Percentiles rank a stretch among this genome's conserved stretches.
Conservation (phyloP, 2,113 vertebrate genomes). For the Bos indicus region DNA sequence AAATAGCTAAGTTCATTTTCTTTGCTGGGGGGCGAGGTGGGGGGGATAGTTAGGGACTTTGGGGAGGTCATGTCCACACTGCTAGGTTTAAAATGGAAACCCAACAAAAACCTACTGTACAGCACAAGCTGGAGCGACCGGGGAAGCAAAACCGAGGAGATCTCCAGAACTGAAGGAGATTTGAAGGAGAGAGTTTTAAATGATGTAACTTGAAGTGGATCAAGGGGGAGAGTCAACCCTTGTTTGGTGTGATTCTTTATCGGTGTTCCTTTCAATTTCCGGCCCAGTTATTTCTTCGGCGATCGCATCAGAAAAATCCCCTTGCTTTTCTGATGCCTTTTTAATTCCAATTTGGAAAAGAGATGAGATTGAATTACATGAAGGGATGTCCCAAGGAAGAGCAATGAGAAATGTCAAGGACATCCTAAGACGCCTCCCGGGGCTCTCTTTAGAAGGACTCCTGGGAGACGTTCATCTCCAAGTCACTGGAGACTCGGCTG, state of each 20-base stretch:
- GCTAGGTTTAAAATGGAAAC: not conserved
- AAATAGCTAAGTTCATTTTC: not conserved
- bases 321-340: not conserved
- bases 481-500: not conserved
- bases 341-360: constrained; percentile 21
- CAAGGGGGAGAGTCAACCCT: not conserved
- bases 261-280: not conserved
- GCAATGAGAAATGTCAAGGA: constrained; percentile 22
- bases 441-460: not conserved
- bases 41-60: not conserved
- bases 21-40: not conserved
- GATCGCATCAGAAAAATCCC: not conserved
- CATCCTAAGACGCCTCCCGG: not conserved
- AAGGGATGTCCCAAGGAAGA: not conserved
- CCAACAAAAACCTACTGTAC: not conserved
- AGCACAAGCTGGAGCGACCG: not conserved
- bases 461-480: not conserved
- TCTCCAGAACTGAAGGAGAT: not conserved
- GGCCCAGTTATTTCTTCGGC: not conserved
- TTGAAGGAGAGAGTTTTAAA: not conserved
- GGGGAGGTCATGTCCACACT: not conserved
- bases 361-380: not conserved
- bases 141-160: not conserved
- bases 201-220: not conserved
- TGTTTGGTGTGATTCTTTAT: not conserved